phyloP scores from a whole-genome alignment of 2,888 invertebrate species.

The Enchytraeus crypticus region DNA sequence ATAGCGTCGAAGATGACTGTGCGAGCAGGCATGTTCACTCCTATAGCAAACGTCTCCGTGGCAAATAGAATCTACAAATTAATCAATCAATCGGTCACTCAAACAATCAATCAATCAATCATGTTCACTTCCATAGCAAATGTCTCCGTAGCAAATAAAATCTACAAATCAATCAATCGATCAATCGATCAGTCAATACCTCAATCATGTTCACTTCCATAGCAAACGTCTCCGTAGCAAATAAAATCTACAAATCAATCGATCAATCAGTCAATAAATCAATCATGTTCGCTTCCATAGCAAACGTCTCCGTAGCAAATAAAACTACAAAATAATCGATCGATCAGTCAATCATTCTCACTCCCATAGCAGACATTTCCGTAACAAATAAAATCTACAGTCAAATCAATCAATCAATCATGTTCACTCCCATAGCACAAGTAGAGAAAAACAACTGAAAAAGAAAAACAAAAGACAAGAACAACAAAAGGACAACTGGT shows the following conservation, averaged over 20 bases:
- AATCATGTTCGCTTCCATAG: conserved; percentile 99
- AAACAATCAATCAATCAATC: too few species aligned
- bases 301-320: conserved; percentile 98
- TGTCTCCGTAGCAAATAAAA: conserved; percentile 96
- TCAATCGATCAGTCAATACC: too few species aligned
- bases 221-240: conserved; percentile 98
- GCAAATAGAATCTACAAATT: conserved; percentile 93
- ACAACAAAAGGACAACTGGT: too few species aligned
- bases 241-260: too few species aligned
- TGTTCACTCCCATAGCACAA: too few species aligned
- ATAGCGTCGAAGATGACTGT: conserved; percentile 92
- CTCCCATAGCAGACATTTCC: conserved; percentile 99
- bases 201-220: conserved; percentile 99
- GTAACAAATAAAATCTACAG: conserved; percentile 95
- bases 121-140: conserved; percentile 99
- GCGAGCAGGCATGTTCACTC: conserved; percentile 97
- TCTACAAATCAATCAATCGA: too few species aligned
- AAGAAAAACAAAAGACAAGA: too few species aligned
- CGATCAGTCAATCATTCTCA: conserved; percentile 99
- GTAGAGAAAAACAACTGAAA: too few species aligned
- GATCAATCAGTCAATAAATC: too few species aligned
- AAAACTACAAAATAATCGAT: too few species aligned
- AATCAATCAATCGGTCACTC: too few species aligned
- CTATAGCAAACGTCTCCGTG: conserved; percentile 99
- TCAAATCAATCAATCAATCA: too few species aligned